Evolutionary conservation across 2,888 invertebrate genomes (phyloP), one percentile per base, ranked within the genome.

Genomic region (Sialis fuliginosa): DNA sequence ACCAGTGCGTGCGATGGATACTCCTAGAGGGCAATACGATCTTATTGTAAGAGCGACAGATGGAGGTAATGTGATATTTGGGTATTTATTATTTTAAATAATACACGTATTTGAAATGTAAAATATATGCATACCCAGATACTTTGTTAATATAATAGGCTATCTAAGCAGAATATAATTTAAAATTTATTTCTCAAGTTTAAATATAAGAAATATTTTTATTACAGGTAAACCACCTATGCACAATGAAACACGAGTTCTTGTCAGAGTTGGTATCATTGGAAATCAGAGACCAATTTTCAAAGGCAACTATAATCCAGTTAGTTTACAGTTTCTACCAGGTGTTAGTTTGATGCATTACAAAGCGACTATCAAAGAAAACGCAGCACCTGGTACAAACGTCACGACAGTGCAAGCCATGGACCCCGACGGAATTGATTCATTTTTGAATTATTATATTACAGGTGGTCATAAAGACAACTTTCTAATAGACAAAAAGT

Each of bases 221-320:
- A 8, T 37, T 37, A 1, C 47, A 77, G 77, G 77, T 6, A 61
- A 56, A 33, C 83, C 84, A 8, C 72, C 80, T 0, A 61, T 83
- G 1, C 68, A 72, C 44, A 75, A 81, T 37, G 80, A 81, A 51
- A 77, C 79, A 0, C 69, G 74, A 34, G 71, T 84, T 0, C 69
- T 73, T 7, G 71, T 86, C 10, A 70, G 82, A n/a, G 84, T 86
- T 0, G 85, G 85, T 0, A 81, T 83, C 4, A 80, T 83, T 1
- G 84, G 84, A 1, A 84, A 85, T 56, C 82, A 84, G 55, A 68
- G 82, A n/a, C 86, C 83, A 1, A 75, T 81, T n/a, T 84, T 82
- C 55, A 77, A 79, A 54, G 81, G 81, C 1, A 79, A 81, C 55
- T 80, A 77, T 53, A 78, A 78, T 64, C 64, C 1, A 55, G 64